Evolutionary conservation across 2,113 vertebrate genomes (phyloP).

Genomic region (Oryzias woworae): DNA sequence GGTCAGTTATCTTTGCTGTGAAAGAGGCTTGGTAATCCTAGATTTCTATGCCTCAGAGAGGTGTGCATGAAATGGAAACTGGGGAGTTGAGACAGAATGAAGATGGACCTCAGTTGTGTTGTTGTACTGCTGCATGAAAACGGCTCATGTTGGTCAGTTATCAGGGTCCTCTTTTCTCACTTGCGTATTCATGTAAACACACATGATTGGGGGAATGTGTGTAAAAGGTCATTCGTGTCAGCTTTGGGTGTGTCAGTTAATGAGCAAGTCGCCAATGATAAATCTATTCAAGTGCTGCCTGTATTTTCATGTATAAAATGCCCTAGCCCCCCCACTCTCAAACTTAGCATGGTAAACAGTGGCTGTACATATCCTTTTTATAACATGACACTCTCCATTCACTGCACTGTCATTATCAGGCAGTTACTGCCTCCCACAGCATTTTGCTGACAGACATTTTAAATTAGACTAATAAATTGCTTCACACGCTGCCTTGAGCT

Average conservation of each 20-base stretch:
- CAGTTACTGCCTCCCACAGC: slow-evolving; percentile 60
- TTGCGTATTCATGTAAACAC: background rate
- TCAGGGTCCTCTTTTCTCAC: no score
- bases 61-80: no score
- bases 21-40: no score
- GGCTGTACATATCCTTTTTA: slow-evolving; percentile 55
- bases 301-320: slow-evolving; percentile 34
- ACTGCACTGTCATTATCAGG: slow-evolving; percentile 60
- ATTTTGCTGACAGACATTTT: slow-evolving; percentile 70
- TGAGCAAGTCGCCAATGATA: slow-evolving; percentile 39
- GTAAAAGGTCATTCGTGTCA: slow-evolving; percentile 19
- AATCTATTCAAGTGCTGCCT: slow-evolving; percentile 25
- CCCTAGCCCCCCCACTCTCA: slow-evolving; percentile 3
- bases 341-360: slow-evolving; percentile 53
- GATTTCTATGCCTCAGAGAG: no score
- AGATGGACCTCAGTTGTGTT: no score
- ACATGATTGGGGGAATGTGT: slow-evolving; percentile 2
- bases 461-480: slow-evolving; percentile 76
- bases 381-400: slow-evolving; percentile 63
- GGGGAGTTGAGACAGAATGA: no score
- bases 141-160: no score
- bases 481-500: slow-evolving; percentile 52
- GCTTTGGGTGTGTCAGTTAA: slow-evolving; percentile 21
- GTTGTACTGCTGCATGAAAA: no score
- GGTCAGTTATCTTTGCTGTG: no score